These are phyloP conservation scores for Trichogramma pretiosum DNA, from an alignment of 1,140 invertebrate species.

Conservation along the genomic window DNA sequence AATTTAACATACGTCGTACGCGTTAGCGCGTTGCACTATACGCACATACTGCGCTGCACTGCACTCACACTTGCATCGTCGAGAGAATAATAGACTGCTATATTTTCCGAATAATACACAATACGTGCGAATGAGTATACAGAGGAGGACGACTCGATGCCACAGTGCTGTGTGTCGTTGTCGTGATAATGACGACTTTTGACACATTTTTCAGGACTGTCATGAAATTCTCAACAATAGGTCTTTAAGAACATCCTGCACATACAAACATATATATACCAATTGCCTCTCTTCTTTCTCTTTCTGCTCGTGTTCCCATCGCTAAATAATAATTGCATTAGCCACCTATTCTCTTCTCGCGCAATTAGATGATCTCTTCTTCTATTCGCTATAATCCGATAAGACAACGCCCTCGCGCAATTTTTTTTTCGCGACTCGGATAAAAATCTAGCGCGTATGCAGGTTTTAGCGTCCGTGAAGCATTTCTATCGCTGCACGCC, in stretches of 20 bases:
- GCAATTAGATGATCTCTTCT: conserved; percentile 9
- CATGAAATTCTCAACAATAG: conserved; percentile 8
- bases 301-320: background rate
- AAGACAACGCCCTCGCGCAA: background rate
- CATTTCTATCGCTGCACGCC: background rate
- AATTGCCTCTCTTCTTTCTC: background rate
- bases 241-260: conserved; percentile 7
- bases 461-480: no score
- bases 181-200: no score
- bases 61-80: no score
- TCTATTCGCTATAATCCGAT: background rate
- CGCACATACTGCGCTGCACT: no score
- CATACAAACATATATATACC: no score
- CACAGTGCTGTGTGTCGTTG: background rate
- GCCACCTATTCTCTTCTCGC: background rate
- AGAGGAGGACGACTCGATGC: background rate
- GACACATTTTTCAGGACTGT: conserved; percentile 10
- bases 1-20: conserved; percentile 1
- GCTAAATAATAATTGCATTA: background rate
- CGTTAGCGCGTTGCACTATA: no score
- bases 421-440: background rate
- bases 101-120: conserved; percentile 1
- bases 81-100: no score
- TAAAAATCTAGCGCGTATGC: no score
- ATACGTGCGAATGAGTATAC: background rate